Conservation (phyloP, 2,113 vertebrate species). For the Rhinogobius similis region DNA sequence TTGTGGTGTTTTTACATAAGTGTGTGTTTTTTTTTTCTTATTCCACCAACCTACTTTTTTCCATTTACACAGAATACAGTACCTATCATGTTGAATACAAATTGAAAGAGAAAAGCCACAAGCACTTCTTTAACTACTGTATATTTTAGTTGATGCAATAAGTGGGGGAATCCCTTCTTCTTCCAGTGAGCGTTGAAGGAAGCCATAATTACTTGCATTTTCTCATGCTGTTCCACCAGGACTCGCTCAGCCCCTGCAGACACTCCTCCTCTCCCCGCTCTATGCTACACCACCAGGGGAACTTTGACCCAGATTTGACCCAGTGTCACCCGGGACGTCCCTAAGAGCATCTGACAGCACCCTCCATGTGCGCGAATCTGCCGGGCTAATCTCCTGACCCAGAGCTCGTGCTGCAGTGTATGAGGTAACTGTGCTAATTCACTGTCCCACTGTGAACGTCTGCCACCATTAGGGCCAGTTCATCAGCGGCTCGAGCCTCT, state of each 20-base stretch:
- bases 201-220: neutral
- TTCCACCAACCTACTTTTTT: neutral
- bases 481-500: conserved; percentile 53
- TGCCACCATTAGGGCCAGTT: conserved; percentile 93
- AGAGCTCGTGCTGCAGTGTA: conserved; percentile 78
- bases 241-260: neutral
- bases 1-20: too few species aligned
- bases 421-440: conserved; percentile 91
- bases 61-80: neutral
- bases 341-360: conserved; percentile 52
- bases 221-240: neutral
- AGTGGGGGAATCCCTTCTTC: neutral
- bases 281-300: conserved; percentile 29
- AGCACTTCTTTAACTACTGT: neutral
- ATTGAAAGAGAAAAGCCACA: neutral
- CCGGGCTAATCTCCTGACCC: conserved; percentile 42
- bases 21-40: too few species aligned
- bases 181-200: neutral
- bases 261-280: neutral
- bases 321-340: conserved; percentile 32
- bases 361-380: conserved; percentile 38
- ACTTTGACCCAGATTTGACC: conserved; percentile 56
- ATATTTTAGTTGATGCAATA: neutral
- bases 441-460: conserved; percentile 87
- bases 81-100: neutral